A percentile compares a stretch with the other conserved stretches of the same genome.
Conservation (phyloP, 2,888 invertebrate genomes). For the Agrotis clavis region DNA sequence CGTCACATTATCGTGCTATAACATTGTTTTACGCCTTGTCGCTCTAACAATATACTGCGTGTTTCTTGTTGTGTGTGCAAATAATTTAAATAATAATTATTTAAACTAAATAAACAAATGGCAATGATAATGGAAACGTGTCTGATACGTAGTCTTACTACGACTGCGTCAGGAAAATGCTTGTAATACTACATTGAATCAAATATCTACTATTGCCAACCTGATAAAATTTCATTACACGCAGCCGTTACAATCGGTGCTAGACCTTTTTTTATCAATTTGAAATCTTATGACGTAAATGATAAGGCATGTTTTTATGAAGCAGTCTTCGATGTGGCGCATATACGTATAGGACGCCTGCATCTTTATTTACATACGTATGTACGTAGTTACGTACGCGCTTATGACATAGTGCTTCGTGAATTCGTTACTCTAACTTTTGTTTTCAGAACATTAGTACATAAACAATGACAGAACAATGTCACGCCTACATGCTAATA, state of each 20-base stretch:
- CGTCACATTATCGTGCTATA: slow-evolving; percentile 54
- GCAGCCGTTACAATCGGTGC: slow-evolving; percentile 35
- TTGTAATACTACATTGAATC: slow-evolving; percentile 39
- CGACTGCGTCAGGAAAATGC: slow-evolving; percentile 27
- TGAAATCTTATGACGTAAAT: slow-evolving; percentile 42
- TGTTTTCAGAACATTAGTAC: slow-evolving; percentile 57
- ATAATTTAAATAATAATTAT: slow-evolving; percentile 48
- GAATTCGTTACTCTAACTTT: slow-evolving; percentile 57
- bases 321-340: slow-evolving; percentile 32
- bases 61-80: slow-evolving; percentile 65
- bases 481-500: slow-evolving; percentile 44
- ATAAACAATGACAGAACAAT: slow-evolving; percentile 60
- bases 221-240: slow-evolving; percentile 64
- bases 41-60: slow-evolving; percentile 59
- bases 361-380: slow-evolving; percentile 62
- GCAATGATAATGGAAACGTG: slow-evolving; percentile 38
- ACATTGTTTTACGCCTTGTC: slow-evolving; percentile 61
- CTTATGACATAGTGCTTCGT: slow-evolving; percentile 49
- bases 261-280: slow-evolving; percentile 44
- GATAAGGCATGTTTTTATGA: slow-evolving; percentile 57
- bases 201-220: slow-evolving; percentile 64
- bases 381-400: background rate
- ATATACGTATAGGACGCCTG: slow-evolving; percentile 53
- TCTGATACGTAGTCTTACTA: slow-evolving; percentile 6
- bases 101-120: slow-evolving; percentile 48